Evolutionary conservation across 2,113 vertebrate genomes (phyloP).

Genomic region (Takifugu flavidus): DNA sequence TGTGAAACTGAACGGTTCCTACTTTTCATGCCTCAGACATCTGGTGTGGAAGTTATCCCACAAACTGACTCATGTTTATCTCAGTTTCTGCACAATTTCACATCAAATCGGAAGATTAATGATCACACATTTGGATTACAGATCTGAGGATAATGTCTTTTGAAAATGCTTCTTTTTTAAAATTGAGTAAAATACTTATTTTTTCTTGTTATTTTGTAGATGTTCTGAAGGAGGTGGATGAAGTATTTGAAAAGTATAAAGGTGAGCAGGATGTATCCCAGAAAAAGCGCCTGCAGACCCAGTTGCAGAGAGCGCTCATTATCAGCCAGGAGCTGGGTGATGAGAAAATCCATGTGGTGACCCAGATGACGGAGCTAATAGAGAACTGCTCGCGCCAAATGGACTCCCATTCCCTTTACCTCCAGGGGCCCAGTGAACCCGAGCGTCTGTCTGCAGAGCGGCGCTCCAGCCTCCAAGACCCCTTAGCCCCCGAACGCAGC

Average conservation of each 20-base stretch:
- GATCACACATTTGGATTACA: not conserved
- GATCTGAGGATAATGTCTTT: not conserved
- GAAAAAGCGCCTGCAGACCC: constrained; percentile 89
- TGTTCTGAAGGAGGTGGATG: constrained; percentile 94
- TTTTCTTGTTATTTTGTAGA: constrained; percentile 71
- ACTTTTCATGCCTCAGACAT: too few species aligned
- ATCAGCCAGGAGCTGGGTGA: constrained; percentile 95
- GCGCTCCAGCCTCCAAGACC: constrained; percentile 60
- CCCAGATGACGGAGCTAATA: constrained; percentile 94
- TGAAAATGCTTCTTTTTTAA: not conserved
- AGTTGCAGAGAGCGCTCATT: constrained; percentile 92
- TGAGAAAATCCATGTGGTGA: constrained; percentile 96
- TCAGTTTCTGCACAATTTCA: not conserved
- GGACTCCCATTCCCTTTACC: constrained; percentile 88
- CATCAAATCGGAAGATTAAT: too few species aligned
- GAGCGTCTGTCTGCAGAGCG: constrained; percentile 75
- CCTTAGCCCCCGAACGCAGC: constrained; percentile 72
- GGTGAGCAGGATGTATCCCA: constrained; percentile 86
- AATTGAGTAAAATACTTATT: not conserved
- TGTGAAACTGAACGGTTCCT: too few species aligned
- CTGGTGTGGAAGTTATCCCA: too few species aligned
- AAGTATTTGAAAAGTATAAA: constrained; percentile 92
- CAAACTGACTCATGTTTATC: too few species aligned
- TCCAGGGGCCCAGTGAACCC: constrained; percentile 82
- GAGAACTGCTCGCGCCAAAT: constrained; percentile 95